Evolutionary conservation across 2,888 invertebrate genomes (phyloP), one percentile per base, ranked within the genome.

Genomic region (Antitype chi): DNA sequence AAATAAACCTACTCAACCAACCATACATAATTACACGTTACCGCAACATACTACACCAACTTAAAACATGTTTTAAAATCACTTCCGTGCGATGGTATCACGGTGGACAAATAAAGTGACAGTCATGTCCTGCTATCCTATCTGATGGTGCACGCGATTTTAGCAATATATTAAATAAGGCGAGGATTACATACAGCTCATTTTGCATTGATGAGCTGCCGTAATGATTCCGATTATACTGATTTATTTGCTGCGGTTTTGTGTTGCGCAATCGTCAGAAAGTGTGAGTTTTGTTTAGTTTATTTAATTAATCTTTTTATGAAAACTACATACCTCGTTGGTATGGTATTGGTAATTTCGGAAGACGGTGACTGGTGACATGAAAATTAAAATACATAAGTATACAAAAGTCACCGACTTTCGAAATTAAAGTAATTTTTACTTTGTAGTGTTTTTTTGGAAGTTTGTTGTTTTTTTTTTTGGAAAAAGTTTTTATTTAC

Each of bases 181-280:
- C 17, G 1, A 55, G 13, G 32, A 3, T 7, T 5, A 11, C 15
- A 32, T 55, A 57, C 32, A 32, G 59, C 11, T 76, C 78, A 80
- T 82, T 84, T 78, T 63, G 62, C 55, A 49, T 76, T 70, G 55
- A 57, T 38, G 28, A 63, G 32, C 32, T 20, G 57, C 38, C 28
- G 83, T 55, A 28, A 90, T 90, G 90, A 77, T 88, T n/a, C 71
- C 82, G 57, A 63, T 87, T 43, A 13, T 89, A 74, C 49, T 89
- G n/a, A 63, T 88, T 25, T 82, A 78, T 80, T 79, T 88, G 55
- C 49, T 89, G 15, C 76, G 66, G 0, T 53, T 85, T 17, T 81
- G 85, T 78, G 28, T 47, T 2, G 76, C 85, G 13, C 43, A 81
- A 7, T 53, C 23, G 11, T 73, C 67, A 43, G 68, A 66, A 13